These are phyloP conservation scores for Saturnia japonica DNA, from an alignment of 2,888 invertebrate genomes.

Conservation along the genomic window DNA sequence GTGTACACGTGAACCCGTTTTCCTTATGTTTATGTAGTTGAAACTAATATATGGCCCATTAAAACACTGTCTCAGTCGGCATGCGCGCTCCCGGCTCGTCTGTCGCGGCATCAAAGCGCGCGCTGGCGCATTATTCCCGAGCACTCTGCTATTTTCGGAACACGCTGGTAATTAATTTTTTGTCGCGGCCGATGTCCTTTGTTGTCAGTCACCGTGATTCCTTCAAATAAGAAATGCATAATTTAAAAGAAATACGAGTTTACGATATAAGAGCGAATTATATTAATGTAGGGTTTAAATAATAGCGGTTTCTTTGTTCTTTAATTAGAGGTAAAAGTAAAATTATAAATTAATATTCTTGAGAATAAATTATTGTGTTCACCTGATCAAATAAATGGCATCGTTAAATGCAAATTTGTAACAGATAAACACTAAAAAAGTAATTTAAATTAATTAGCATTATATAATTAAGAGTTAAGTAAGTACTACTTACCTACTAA, in stretches of 20 bases:
- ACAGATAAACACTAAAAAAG: no score
- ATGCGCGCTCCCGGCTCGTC: background rate
- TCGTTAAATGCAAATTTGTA: background rate
- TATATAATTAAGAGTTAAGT: no score
- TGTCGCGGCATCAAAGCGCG: conserved; percentile 59
- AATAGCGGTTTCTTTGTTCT: background rate
- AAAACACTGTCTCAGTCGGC: conserved; percentile 11
- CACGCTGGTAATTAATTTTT: conserved; percentile 64
- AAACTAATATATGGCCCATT: conserved; percentile 19
- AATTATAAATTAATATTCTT: background rate
- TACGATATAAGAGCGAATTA: background rate
- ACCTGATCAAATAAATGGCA: background rate
- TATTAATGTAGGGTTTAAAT: background rate
- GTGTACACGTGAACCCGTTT: conserved; percentile 4
- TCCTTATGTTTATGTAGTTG: background rate
- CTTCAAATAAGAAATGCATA: conserved; percentile 5
- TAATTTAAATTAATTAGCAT: no score
- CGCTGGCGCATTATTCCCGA: conserved; percentile 33
- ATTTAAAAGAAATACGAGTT: conserved; percentile 5
- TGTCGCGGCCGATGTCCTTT: conserved; percentile 61
- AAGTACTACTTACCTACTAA: no score
- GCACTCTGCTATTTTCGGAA: conserved; percentile 60
- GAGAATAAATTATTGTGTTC: no score
- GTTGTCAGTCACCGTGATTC: conserved; percentile 40
- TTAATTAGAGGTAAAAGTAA: background rate